A percentile compares a stretch with the other conserved stretches of the same genome.
Conservation (phyloP, 2,888 invertebrate species). For the Chirona hameri region DNA sequence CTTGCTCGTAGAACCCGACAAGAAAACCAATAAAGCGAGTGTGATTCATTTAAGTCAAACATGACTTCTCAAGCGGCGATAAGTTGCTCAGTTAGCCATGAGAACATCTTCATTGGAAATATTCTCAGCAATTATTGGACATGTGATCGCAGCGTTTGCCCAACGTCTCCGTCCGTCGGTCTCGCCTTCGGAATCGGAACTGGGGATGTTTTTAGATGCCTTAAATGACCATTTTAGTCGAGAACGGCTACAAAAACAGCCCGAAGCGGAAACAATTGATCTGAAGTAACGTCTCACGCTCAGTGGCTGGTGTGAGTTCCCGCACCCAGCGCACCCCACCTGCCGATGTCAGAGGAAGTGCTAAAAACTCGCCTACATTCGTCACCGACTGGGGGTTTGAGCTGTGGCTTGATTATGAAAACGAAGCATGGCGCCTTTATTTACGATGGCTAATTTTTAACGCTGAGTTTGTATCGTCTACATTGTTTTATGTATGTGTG, state of each 20-base stretch:
- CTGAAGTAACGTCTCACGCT: neutral
- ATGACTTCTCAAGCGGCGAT: neutral
- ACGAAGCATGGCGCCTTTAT: no score
- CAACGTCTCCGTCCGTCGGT: neutral
- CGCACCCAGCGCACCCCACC: no score
- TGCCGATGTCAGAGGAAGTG: no score
- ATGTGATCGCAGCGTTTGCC: neutral
- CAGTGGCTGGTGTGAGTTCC: neutral
- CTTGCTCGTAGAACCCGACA: no score
- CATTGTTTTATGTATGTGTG: no score
- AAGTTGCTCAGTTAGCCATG: neutral
- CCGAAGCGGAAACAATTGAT: conserved; percentile 22
- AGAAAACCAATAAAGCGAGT: neutral
- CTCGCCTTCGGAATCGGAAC: neutral
- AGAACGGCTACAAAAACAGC: neutral
- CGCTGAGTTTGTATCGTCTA: no score
- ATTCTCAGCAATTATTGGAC: neutral
- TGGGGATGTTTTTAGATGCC: neutral
- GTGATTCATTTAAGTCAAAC: neutral
- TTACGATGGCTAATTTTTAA: no score
- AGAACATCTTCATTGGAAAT: neutral
- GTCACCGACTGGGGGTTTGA: no score
- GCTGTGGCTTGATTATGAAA: no score
- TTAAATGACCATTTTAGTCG: neutral
- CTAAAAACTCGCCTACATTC: no score